Percentiles rank a stretch among this genome's conserved stretches.
These are phyloP conservation scores for Chloroclysta siterata DNA, from an alignment of 2,888 invertebrate species.

Conservation along the genomic window DNA sequence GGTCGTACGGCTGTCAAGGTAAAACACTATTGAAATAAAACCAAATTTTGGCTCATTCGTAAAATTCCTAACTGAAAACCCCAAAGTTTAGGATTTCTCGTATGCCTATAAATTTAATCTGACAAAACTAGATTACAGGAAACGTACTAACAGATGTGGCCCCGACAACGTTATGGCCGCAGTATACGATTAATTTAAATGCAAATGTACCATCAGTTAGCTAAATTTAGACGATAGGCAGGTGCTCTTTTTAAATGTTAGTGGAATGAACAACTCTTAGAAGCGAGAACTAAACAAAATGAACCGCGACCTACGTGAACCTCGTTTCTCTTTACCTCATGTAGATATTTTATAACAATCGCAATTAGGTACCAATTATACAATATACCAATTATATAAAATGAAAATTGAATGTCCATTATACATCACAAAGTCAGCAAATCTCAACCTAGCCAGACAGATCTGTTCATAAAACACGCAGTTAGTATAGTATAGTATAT, in stretches of 20 bases:
- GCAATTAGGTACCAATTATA: too few species aligned
- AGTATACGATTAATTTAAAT: slow-evolving; percentile 9
- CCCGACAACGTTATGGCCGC: slow-evolving; percentile 16
- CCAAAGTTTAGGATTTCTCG: neutral
- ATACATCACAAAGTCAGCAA: neutral
- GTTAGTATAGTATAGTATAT: too few species aligned
- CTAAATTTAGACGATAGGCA: slow-evolving; percentile 10
- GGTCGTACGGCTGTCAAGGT: slow-evolving; percentile 11
- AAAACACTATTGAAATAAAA: neutral
- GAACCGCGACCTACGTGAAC: neutral
- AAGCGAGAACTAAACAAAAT: neutral
- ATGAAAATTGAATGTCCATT: neutral
- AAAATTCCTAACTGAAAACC: neutral
- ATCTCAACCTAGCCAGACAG: too few species aligned
- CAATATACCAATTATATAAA: too few species aligned
- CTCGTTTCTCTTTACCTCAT: neutral
- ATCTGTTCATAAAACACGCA: too few species aligned
- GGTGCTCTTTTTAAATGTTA: slow-evolving; percentile 4
- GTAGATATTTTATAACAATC: too few species aligned
- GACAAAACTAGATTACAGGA: slow-evolving; percentile 20
- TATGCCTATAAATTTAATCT: slow-evolving; percentile 12
- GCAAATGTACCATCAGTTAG: slow-evolving; percentile 5
- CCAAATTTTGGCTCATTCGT: neutral
- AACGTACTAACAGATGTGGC: slow-evolving; percentile 21
- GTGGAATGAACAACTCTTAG: slow-evolving; percentile 4